Percentiles rank a stretch among this genome's conserved stretches.
Conservation (phyloP, 2,888 invertebrate species). For the Drosophila neutralis region DNA sequence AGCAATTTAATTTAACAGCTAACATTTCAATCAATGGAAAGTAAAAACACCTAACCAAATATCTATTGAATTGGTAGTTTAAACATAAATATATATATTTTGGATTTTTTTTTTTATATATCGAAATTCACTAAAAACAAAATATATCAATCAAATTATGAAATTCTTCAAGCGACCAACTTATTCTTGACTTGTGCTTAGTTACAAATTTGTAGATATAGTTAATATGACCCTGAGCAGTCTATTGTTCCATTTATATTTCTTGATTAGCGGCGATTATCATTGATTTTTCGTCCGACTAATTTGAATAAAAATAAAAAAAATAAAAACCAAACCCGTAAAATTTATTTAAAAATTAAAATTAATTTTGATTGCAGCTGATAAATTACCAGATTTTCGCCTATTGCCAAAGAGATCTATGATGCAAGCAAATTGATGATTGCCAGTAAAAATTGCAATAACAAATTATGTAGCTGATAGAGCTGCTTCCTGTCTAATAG, state of each 20-base stretch:
- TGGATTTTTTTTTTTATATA: not conserved
- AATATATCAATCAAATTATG: not conserved
- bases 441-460: conserved; percentile 51
- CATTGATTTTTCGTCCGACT: conserved; percentile 23
- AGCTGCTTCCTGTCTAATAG: conserved; percentile 65
- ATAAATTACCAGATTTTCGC: conserved; percentile 20
- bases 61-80: not conserved
- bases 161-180: not conserved
- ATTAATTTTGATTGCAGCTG: conserved; percentile 17
- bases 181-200: not conserved
- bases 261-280: conserved; percentile 35
- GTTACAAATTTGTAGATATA: not conserved
- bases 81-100: not conserved
- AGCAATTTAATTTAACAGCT: conserved; percentile 19
- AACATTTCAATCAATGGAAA: conserved; percentile 26
- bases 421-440: conserved; percentile 43
- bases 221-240: conserved; percentile 11
- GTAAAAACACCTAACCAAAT: conserved; percentile 18
- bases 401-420: conserved; percentile 15
- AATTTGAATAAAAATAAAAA: conserved; percentile 19
- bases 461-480: conserved; percentile 47
- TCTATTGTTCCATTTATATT: conserved; percentile 28
- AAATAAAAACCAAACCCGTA: conserved; percentile 15
- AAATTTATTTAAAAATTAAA: conserved; percentile 27
- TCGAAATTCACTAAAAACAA: not conserved